Conservation (phyloP, 1,140 invertebrate genomes). For the Rhysida immarginata region DNA sequence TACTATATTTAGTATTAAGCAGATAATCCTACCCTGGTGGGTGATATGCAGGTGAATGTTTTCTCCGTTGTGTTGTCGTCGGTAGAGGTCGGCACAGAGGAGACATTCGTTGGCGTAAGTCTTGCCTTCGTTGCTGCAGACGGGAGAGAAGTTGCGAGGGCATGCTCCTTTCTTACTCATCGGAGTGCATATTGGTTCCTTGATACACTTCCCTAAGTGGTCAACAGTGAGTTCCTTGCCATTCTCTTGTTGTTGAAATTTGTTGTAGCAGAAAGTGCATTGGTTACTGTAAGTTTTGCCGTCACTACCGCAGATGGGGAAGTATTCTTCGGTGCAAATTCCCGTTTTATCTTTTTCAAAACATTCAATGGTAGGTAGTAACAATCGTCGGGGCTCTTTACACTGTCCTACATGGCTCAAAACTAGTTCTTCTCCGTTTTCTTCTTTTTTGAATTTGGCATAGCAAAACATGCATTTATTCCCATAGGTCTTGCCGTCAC, state of each 20-base stretch:
- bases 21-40: too few species aligned
- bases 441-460: conserved; percentile 43
- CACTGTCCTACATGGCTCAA: neutral
- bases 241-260: conserved; percentile 36
- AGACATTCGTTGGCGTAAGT: neutral
- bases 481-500: conserved; percentile 10
- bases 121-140: neutral
- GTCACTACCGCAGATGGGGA: conserved; percentile 31
- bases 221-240: neutral
- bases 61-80: neutral
- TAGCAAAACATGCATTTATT: conserved; percentile 35
- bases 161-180: neutral
- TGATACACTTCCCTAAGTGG: neutral
- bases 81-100: neutral
- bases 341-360: conserved; percentile 32
- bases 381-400: neutral
- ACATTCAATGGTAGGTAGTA: neutral
- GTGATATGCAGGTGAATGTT: neutral
- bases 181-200: neutral
- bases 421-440: neutral
- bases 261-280: conserved; percentile 42
- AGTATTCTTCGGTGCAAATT: conserved; percentile 56
- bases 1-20: too few species aligned
- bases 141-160: neutral
- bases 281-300: conserved; percentile 9